phyloP scores from a whole-genome alignment of 2,113 vertebrate genomes.

The Limanda limanda region DNA sequence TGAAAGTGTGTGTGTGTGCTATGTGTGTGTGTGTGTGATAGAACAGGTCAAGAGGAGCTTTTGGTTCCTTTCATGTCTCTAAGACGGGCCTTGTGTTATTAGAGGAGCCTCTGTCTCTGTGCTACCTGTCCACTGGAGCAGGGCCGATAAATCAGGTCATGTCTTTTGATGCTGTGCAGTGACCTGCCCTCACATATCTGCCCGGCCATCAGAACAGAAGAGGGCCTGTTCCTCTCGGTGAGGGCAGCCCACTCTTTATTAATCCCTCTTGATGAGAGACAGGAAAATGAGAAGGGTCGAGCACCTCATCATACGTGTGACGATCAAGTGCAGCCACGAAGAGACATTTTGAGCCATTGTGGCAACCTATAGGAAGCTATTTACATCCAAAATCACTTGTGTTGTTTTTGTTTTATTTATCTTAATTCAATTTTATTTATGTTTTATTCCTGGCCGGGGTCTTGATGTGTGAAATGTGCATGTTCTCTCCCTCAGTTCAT shows the following conservation, averaged over 20 bases:
- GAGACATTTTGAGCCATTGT: background rate
- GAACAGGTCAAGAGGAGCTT: slow-evolving; percentile 25
- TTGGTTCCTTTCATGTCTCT: slow-evolving; percentile 58
- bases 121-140: slow-evolving; percentile 66
- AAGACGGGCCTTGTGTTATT: slow-evolving; percentile 31
- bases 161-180: slow-evolving; percentile 67
- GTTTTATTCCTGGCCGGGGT: background rate
- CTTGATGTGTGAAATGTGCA: no score
- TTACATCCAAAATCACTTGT: background rate
- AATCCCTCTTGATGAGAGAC: slow-evolving; percentile 50
- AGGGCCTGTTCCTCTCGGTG: slow-evolving; percentile 45
- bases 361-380: background rate
- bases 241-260: slow-evolving; percentile 47
- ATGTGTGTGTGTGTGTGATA: slow-evolving; percentile 18
- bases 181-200: slow-evolving; percentile 56
- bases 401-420: background rate
- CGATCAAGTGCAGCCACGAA: background rate
- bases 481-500: no score
- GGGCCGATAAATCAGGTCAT: slow-evolving; percentile 56
- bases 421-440: background rate
- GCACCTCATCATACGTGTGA: slow-evolving; percentile 1
- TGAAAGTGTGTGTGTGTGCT: slow-evolving; percentile 8
- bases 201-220: slow-evolving; percentile 61
- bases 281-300: slow-evolving; percentile 38
- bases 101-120: slow-evolving; percentile 32